Evolutionary conservation across 2,888 invertebrate species (phyloP).

Genomic region (Andrena marginata): DNA sequence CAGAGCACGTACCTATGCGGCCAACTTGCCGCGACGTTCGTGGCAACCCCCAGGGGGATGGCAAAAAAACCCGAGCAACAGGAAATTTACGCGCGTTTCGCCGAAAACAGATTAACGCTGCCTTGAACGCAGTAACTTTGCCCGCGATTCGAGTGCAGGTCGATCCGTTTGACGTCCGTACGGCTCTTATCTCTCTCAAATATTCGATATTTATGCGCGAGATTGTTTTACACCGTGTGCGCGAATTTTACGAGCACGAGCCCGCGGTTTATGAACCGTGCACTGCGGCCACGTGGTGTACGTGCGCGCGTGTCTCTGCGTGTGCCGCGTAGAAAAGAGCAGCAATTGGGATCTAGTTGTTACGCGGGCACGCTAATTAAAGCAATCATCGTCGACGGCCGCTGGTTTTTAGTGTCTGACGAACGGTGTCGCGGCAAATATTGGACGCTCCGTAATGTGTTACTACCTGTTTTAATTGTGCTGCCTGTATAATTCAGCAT

Average conservation of each 20-base stretch:
- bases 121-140: conserved; percentile 43
- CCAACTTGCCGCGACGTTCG: conserved; percentile 37
- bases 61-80: neutral
- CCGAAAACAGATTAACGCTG: conserved; percentile 47
- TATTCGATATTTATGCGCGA: conserved; percentile 40
- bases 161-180: conserved; percentile 35
- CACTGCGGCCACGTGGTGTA: neutral
- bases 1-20: conserved; percentile 24
- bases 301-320: neutral
- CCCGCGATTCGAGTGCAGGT: conserved; percentile 36
- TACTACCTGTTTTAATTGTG: conserved; percentile 27
- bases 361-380: conserved; percentile 31
- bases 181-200: conserved; percentile 29
- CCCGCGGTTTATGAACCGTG: conserved; percentile 31
- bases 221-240: conserved; percentile 24
- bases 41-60: neutral
- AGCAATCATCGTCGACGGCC: conserved; percentile 37
- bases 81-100: conserved; percentile 48
- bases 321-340: conserved; percentile 22
- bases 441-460: neutral
- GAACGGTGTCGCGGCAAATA: conserved; percentile 5
- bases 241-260: conserved; percentile 23
- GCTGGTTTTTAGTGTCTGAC: conserved; percentile 29
- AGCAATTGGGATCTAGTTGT: conserved; percentile 27
- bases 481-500: conserved; percentile 3